Conservation (phyloP, 2,888 invertebrate species). For the Sarcophaga variegata region DNA sequence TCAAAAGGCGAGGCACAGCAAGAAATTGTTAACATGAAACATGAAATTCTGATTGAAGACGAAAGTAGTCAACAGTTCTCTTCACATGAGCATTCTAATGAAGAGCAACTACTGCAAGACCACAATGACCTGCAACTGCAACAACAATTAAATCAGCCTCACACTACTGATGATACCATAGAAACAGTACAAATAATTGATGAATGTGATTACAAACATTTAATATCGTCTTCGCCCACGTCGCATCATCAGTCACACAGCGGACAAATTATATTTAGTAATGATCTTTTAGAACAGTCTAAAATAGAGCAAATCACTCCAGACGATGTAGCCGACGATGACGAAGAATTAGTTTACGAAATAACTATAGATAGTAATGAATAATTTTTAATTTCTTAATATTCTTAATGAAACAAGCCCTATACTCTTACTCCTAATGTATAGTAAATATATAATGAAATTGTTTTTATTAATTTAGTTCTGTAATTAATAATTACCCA, state of each 20-base stretch:
- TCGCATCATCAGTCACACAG: constrained; percentile 14
- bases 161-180: constrained; percentile 27
- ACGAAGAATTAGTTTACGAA: constrained; percentile 67
- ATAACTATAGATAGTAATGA: constrained; percentile 68
- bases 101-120: constrained; percentile 5
- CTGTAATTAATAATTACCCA: neutral
- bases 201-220: constrained; percentile 59
- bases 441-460: neutral
- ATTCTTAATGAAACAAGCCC: neutral
- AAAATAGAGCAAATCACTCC: constrained; percentile 45
- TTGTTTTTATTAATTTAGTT: neutral
- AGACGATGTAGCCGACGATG: constrained; percentile 52
- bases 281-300: constrained; percentile 49
- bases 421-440: neutral
- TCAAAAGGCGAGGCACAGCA: neutral
- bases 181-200: constrained; percentile 60
- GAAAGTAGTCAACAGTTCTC: constrained; percentile 39
- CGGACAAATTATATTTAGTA: constrained; percentile 51
- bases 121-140: constrained; percentile 11
- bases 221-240: constrained; percentile 23
- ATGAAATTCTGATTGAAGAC: constrained; percentile 48
- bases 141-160: constrained; percentile 8
- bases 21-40: constrained; percentile 10
- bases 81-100: constrained; percentile 43
- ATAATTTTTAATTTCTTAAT: constrained; percentile 30